Conservation (phyloP, 1,140 invertebrate genomes). For the Akabosia matsudoensis region DNA sequence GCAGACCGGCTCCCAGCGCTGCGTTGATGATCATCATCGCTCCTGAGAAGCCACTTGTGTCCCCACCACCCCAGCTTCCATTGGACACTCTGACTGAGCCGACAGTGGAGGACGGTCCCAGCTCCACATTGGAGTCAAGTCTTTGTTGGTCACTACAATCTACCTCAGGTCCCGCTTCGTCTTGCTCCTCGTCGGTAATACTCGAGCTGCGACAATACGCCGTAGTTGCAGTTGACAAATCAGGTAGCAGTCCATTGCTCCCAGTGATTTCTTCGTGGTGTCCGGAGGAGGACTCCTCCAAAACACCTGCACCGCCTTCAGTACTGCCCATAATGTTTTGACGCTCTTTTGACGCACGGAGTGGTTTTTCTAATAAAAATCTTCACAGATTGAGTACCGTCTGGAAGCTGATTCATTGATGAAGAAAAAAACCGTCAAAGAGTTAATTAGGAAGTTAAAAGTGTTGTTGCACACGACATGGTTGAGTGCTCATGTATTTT, state of each 20-base stretch:
- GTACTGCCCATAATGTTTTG: background rate
- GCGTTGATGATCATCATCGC: constrained; percentile 69
- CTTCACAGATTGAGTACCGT: background rate
- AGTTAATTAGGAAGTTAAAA: too few relatives aligned
- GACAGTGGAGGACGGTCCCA: background rate
- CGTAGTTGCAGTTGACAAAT: background rate
- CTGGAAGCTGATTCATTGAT: too few relatives aligned
- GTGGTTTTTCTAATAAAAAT: background rate
- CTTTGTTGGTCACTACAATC: background rate
- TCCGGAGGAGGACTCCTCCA: background rate
- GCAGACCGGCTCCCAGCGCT: constrained; percentile 65
- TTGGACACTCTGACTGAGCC: background rate
- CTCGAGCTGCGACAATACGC: background rate
- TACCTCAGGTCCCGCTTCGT: background rate
- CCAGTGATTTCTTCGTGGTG: background rate
- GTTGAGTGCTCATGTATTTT: too few relatives aligned
- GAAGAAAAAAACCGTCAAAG: too few relatives aligned
- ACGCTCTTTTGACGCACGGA: too few relatives aligned
- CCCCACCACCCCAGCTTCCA: constrained; percentile 48
- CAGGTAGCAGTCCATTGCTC: background rate
- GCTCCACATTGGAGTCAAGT: background rate
- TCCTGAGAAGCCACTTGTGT: constrained; percentile 59
- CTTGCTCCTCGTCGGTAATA: background rate
- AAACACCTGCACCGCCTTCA: background rate
- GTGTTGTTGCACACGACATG: too few relatives aligned